Evolutionary conservation across 2,888 invertebrate genomes (phyloP).

Genomic region (Hetaerina titia): DNA sequence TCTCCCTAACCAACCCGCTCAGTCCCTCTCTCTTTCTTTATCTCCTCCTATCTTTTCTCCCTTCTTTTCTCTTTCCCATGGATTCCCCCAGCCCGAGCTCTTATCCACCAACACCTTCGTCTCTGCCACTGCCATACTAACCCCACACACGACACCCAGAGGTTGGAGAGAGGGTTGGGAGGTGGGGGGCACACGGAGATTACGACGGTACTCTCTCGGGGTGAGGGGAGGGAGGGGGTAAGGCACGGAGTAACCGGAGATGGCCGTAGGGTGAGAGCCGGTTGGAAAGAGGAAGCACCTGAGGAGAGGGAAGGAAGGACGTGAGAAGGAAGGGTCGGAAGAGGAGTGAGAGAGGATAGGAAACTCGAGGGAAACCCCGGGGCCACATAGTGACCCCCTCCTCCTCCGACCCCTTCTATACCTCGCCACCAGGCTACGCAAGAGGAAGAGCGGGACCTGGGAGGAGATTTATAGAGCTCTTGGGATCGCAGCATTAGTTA

Average conservation of each 20-base stretch:
- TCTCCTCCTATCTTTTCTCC: background rate
- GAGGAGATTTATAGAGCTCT: conserved; percentile 61
- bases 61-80: background rate
- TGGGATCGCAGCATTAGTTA: conserved; percentile 60
- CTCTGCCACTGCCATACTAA: background rate
- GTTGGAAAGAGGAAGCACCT: background rate
- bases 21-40: background rate
- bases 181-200: background rate
- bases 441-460: background rate
- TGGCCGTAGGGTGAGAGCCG: background rate
- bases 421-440: conserved; percentile 38
- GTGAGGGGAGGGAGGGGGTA: background rate
- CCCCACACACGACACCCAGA: background rate
- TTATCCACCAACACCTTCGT: background rate
- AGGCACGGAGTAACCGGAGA: background rate
- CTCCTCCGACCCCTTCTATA: conserved; percentile 8
- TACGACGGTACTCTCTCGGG: background rate
- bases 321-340: background rate
- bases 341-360: background rate
- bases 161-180: background rate
- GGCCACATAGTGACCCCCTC: background rate
- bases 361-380: background rate
- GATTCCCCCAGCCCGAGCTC: background rate
- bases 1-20: background rate
- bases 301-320: background rate